Percentiles rank a stretch among this genome's conserved stretches.
phyloP scores from a whole-genome alignment of 2,113 vertebrate species.

The Plotosus lineatus region DNA sequence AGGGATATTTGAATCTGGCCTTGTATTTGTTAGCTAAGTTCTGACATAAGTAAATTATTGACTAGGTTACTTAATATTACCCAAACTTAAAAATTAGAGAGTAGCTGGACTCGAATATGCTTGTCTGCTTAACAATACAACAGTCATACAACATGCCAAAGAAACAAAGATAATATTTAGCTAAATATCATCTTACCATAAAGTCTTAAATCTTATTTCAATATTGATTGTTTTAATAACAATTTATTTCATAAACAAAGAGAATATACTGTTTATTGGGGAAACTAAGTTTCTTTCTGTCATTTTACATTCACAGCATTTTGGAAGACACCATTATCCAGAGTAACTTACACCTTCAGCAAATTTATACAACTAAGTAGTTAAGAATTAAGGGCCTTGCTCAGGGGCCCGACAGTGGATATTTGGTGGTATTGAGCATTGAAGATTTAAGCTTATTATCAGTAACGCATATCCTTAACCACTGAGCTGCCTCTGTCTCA shows the following conservation, averaged over 20 bases:
- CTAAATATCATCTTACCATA: too few species aligned
- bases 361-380: too few species aligned
- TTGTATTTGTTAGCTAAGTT: neutral
- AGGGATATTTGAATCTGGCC: neutral
- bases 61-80: neutral
- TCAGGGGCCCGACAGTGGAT: too few species aligned
- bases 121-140: neutral
- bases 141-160: conserved; percentile 8
- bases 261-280: neutral
- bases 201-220: too few species aligned
- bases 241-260: conserved; percentile 8
- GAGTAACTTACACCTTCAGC: too few species aligned
- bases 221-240: neutral
- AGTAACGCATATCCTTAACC: too few species aligned
- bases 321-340: too few species aligned
- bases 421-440: too few species aligned
- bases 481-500: too few species aligned
- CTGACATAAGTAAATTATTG: neutral
- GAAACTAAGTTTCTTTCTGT: neutral
- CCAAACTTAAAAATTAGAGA: neutral
- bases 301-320: neutral
- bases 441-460: too few species aligned
- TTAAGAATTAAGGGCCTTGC: too few species aligned
- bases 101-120: neutral
- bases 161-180: neutral